Percentiles rank a stretch among this genome's conserved stretches.
These are phyloP conservation scores for Drosophila littoralis DNA, from an alignment of 1,140 invertebrate genomes.

Conservation along the genomic window DNA sequence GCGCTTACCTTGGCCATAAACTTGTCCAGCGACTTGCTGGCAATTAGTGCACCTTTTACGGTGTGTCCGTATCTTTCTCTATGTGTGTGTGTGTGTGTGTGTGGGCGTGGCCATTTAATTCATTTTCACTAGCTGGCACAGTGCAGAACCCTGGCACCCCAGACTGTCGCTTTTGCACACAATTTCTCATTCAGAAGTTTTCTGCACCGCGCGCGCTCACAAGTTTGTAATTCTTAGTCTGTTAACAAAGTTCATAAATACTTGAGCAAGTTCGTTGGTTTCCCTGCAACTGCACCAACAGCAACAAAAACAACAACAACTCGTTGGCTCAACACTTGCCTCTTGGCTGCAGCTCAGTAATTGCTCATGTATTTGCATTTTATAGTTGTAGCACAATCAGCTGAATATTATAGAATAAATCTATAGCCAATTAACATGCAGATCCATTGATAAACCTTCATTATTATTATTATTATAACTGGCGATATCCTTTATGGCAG, in stretches of 20 bases:
- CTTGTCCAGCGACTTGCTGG: conserved; percentile 73
- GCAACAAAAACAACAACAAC: conserved; percentile 27
- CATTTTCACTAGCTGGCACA: conserved; percentile 59
- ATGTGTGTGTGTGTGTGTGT: conserved; percentile 16
- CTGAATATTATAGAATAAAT: conserved; percentile 24
- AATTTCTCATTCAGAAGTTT: conserved; percentile 81
- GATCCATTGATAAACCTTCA: not conserved
- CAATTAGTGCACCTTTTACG: conserved; percentile 72
- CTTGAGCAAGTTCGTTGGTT: conserved; percentile 68
- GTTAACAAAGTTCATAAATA: conserved; percentile 83
- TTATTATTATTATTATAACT: too few relatives aligned
- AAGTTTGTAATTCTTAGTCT: conserved; percentile 82
- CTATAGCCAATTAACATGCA: conserved; percentile 1
- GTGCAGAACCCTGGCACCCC: conserved; percentile 8
- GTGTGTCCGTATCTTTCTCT: conserved; percentile 5
- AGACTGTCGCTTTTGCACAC: conserved; percentile 77
- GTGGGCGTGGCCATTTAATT: conserved; percentile 74
- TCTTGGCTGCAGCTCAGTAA: conserved; percentile 16
- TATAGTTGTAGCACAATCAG: conserved; percentile 12
- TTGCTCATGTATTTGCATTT: conserved; percentile 16
- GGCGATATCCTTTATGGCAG: too few relatives aligned
- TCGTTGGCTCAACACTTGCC: conserved; percentile 24
- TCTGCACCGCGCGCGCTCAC: conserved; percentile 38
- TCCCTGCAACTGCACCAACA: conserved; percentile 28
- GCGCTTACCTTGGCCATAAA: conserved; percentile 79